Conservation (phyloP, 1,140 invertebrate species). For the Arion vulgaris region DNA sequence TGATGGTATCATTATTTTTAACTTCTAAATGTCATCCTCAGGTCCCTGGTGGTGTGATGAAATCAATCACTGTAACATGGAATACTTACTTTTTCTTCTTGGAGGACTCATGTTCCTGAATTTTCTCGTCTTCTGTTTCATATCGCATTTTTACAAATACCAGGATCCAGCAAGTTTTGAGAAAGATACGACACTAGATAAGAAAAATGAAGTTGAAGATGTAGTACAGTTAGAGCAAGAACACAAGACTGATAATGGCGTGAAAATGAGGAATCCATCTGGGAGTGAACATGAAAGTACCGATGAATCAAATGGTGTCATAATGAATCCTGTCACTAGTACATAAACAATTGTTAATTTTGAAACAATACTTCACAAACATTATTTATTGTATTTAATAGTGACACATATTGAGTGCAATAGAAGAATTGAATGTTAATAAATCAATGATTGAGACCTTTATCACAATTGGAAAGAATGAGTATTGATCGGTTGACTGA, state of each 20-base stretch:
- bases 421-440: too few species aligned
- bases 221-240: neutral
- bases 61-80: slow-evolving; percentile 71
- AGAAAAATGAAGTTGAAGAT: neutral
- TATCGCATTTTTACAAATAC: slow-evolving; percentile 31
- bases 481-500: too few species aligned
- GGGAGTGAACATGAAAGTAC: neutral
- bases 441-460: too few species aligned
- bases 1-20: too few species aligned
- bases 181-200: neutral
- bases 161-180: slow-evolving; percentile 29
- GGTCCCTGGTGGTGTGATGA: slow-evolving; percentile 68
- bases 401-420: too few species aligned
- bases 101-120: slow-evolving; percentile 62
- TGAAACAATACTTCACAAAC: too few species aligned
- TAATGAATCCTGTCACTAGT: too few species aligned
- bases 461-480: too few species aligned
- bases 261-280: neutral
- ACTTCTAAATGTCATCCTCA: too few species aligned
- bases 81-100: slow-evolving; percentile 72
- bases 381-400: too few species aligned
- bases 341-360: too few species aligned
- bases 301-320: neutral
- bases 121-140: slow-evolving; percentile 14
- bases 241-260: neutral